Percentiles rank a stretch among this genome's conserved stretches.
phyloP scores from a whole-genome alignment of 2,888 invertebrate genomes.

The Nymphalis polychloros region DNA sequence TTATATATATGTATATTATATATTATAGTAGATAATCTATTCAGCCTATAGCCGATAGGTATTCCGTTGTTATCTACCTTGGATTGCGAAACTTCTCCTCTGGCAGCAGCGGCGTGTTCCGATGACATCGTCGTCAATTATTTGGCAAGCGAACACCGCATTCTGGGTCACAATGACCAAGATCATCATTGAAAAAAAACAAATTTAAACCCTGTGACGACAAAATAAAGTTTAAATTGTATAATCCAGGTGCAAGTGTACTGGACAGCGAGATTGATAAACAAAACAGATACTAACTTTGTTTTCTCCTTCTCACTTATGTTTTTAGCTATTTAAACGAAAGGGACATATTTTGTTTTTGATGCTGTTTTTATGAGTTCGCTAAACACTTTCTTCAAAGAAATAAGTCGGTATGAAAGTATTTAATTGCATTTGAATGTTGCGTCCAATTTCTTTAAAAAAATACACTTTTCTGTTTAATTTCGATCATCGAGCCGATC shows the following conservation, averaged over 20 bases:
- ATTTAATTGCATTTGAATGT: constrained; percentile 7
- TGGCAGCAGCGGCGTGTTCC: constrained; percentile 60
- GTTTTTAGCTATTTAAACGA: constrained; percentile 20
- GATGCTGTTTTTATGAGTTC: neutral
- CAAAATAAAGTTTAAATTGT: constrained; percentile 26
- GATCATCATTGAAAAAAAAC: constrained; percentile 19
- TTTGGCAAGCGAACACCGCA: constrained; percentile 72
- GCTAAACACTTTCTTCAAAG: neutral
- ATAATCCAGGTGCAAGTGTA: constrained; percentile 16
- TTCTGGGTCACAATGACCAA: constrained; percentile 66
- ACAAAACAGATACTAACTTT: constrained; percentile 28
- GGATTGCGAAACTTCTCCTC: constrained; percentile 70
- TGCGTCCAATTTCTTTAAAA: neutral
- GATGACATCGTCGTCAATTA: constrained; percentile 77
- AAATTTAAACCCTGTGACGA: constrained; percentile 24
- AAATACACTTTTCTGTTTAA: neutral
- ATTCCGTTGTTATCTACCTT: constrained; percentile 28
- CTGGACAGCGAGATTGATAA: constrained; percentile 18
- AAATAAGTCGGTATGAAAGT: constrained; percentile 5
- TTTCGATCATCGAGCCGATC: neutral
- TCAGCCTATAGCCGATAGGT: constrained; percentile 22
- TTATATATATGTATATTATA: too few relatives aligned
- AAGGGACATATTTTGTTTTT: constrained; percentile 11
- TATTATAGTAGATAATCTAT: too few relatives aligned
- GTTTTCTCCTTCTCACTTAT: constrained; percentile 17